Percentiles rank a stretch among this genome's conserved stretches.
Evolutionary conservation across 2,113 vertebrate species (phyloP).

Genomic region (Rhinolophus sinicus): DNA sequence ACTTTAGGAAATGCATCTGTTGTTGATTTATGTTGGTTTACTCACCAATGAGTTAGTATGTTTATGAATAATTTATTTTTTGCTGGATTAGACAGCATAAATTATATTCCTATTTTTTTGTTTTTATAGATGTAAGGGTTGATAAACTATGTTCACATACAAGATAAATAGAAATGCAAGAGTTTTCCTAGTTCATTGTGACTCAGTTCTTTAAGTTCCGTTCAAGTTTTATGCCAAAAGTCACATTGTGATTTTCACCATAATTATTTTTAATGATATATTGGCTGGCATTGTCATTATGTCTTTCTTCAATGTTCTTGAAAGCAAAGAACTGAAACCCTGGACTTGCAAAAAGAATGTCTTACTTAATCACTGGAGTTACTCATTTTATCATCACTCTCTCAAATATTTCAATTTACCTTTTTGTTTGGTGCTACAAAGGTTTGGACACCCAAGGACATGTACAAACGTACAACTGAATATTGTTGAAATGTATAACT

Average conservation of each 20-base stretch:
- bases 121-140: not conserved
- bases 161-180: not conserved
- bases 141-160: not conserved
- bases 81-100: not conserved
- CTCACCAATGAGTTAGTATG: not conserved
- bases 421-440: not conserved
- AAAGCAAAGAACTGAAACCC: not conserved
- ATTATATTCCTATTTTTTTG: not conserved
- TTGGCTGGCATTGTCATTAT: not conserved
- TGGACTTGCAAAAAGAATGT: not conserved
- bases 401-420: not conserved
- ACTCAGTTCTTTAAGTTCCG: slow-evolving; percentile 1
- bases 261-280: not conserved
- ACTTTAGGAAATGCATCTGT: not conserved
- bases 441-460: not conserved
- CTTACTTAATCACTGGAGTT: not conserved
- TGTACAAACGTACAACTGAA: not conserved
- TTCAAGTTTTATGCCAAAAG: not conserved
- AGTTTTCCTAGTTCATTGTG: not conserved
- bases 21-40: not conserved
- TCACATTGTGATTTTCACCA: not conserved
- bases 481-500: not conserved
- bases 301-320: not conserved
- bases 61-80: not conserved
- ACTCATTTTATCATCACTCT: not conserved